Evolutionary conservation across 2,797 vertebrate species (phyloP), one percentile per base, ranked within the genome.

Genomic region (Melanotaenia parkinsoni): DNA sequence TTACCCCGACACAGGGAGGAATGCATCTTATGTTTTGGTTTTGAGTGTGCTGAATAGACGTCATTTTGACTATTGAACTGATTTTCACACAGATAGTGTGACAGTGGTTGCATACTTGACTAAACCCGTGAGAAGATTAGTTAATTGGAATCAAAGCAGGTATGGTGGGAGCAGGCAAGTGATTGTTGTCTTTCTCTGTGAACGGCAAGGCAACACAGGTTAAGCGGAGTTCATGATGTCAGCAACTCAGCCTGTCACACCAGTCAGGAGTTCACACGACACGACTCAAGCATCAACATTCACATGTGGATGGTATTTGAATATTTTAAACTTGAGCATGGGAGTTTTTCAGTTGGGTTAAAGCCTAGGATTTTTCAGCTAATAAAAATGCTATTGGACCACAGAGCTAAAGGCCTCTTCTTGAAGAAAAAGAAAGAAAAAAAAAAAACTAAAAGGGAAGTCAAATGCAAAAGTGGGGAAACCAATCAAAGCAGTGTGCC

Each of bases 71-170:
- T 82, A 84, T 89, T 90, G 84, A 58, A 59, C 76, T 80, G 92
- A 95, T 93, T 88, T 92, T 92, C 86, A 76, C 89, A 91, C 89
- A 67, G 92, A 95, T 94, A 93, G 67, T 1, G 26, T 10, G 5
- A 69, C 70, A 53, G 38, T 94, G 92, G 93, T 94, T 93, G 79
- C 91, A 93, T 93, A 91, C 87, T 77, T 90, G 51, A 30, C 80
- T 67, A 82, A 86, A 77, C 59, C 22, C 24, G 67, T 74, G 45
- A 73, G 82, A 63, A 81, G 82, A 87, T 88, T 86, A 83, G 77
- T 88, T 92, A 92, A 91, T 87, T 87, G 76, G 58, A 77, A 90
- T 93, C 79, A 94, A 93, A 93, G 84, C 79, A 69, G 77, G 79
- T 80, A 74, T 18, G 67, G 43, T 72, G 53, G 71, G 16, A 70